A percentile compares a stretch with the other conserved stretches of the same genome.
Evolutionary conservation across 2,888 invertebrate species (phyloP).

Genomic region (Auanema sp.): DNA sequence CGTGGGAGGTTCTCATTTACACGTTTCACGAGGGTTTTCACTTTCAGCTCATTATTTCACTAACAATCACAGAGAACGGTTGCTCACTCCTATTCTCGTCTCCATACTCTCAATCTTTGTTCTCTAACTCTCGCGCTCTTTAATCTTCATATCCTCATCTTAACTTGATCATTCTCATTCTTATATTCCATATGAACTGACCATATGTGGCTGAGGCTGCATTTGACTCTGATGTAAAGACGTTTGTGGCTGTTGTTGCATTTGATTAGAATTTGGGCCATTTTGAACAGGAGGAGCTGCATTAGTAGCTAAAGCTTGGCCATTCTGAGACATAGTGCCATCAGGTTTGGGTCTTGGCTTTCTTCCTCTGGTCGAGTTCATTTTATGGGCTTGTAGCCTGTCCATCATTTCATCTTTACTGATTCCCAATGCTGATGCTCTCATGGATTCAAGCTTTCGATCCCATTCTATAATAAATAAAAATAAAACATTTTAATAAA

Average conservation of each 20-base stretch:
- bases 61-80: too few relatives aligned
- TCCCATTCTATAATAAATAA: slow-evolving; percentile 31
- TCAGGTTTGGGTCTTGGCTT: slow-evolving; percentile 27
- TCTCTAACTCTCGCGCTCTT: too few relatives aligned
- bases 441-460: slow-evolving; percentile 43
- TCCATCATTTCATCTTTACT: slow-evolving; percentile 39
- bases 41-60: too few relatives aligned
- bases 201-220: slow-evolving; percentile 16
- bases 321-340: too few relatives aligned
- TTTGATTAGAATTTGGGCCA: background rate
- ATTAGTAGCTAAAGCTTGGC: background rate
- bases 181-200: slow-evolving; percentile 4
- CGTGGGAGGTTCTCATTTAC: too few relatives aligned
- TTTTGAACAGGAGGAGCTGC: slow-evolving; percentile 1
- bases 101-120: too few relatives aligned
- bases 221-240: slow-evolving; percentile 5
- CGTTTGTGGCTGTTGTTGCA: slow-evolving; percentile 6
- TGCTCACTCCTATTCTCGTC: too few relatives aligned
- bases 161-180: too few relatives aligned
- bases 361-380: slow-evolving; percentile 47
- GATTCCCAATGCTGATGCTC: slow-evolving; percentile 45
- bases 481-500: background rate
- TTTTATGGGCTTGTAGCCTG: slow-evolving; percentile 39
- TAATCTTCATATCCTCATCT: background rate
- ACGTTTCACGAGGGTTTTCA: too few relatives aligned